These are phyloP conservation scores for Philonicus albiceps DNA, from an alignment of 2,888 invertebrate genomes.

Conservation along the genomic window DNA sequence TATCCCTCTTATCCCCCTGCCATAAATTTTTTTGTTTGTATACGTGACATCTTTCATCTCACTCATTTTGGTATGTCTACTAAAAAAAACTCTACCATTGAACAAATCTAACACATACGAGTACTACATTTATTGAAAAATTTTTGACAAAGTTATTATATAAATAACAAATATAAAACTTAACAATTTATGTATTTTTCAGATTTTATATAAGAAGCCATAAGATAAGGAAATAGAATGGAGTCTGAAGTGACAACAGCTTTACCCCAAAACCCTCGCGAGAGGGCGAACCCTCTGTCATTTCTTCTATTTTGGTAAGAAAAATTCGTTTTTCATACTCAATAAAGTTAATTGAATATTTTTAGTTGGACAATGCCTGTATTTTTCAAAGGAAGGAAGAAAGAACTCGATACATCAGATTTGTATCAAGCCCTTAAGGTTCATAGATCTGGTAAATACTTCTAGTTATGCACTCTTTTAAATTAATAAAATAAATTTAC, in stretches of 20 bases:
- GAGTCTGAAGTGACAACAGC: slow-evolving; percentile 61
- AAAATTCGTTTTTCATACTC: neutral
- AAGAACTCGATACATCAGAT: slow-evolving; percentile 77
- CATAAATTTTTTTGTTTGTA: too few species aligned
- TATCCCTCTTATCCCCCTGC: too few species aligned
- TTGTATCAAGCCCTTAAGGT: slow-evolving; percentile 73
- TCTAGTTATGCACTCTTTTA: neutral
- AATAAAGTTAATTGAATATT: neutral
- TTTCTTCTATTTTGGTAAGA: slow-evolving; percentile 69
- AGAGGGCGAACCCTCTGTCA: slow-evolving; percentile 68
- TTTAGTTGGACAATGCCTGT: slow-evolving; percentile 78
- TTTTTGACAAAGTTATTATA: too few species aligned
- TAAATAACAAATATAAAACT: neutral
- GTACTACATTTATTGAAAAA: too few species aligned
- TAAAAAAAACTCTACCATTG: too few species aligned
- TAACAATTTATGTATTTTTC: neutral
- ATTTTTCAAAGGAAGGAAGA: slow-evolving; percentile 77
- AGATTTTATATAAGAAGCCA: neutral
- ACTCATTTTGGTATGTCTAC: too few species aligned
- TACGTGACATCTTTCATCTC: too few species aligned
- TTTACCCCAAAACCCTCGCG: slow-evolving; percentile 68
- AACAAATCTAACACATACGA: too few species aligned
- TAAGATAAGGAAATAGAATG: slow-evolving; percentile 51
- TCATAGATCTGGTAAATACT: slow-evolving; percentile 70
- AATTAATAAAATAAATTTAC: neutral